These are phyloP conservation scores for Hyles vespertilio DNA, from an alignment of 1,140 invertebrate genomes.

Conservation along the genomic window DNA sequence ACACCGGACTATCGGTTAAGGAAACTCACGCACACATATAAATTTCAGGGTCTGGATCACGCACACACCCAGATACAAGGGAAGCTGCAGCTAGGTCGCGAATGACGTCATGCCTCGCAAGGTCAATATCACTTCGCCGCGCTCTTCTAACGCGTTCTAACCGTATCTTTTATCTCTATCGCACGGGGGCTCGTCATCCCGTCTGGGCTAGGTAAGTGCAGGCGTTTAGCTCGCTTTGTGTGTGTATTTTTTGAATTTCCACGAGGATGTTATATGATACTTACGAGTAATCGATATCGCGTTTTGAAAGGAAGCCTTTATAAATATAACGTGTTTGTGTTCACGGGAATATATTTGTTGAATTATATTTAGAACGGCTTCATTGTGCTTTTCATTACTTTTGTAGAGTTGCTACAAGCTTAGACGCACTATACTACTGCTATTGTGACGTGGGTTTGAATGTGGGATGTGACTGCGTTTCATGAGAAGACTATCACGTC, in stretches of 20 bases:
- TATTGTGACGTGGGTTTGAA: too few species aligned
- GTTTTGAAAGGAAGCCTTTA: too few species aligned
- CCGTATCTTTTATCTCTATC: conserved; percentile 29
- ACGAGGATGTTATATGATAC: too few species aligned
- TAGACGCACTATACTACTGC: too few species aligned
- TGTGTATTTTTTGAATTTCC: conserved; percentile 14
- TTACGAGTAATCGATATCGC: too few species aligned
- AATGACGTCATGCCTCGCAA: conserved; percentile 66
- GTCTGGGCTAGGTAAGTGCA: conserved; percentile 56
- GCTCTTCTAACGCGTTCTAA: conserved; percentile 16
- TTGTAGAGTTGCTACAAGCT: too few species aligned
- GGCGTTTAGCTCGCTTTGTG: conserved; percentile 22
- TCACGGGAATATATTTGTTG: too few species aligned
- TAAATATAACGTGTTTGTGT: too few species aligned
- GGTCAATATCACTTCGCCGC: conserved; percentile 62
- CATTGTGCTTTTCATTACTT: too few species aligned
- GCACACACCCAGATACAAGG: conserved; percentile 42
- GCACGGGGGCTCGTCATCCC: conserved; percentile 39
- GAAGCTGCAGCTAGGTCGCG: conserved; percentile 67
- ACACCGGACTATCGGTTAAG: conserved; percentile 5
- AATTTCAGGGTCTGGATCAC: conserved; percentile 71
- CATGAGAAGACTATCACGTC: too few species aligned
- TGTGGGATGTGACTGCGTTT: too few species aligned
- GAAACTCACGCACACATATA: conserved; percentile 28
- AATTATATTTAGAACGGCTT: too few species aligned